These are phyloP conservation scores for Meda fulgida DNA, from an alignment of 2,797 vertebrate genomes.

Conservation along the genomic window DNA sequence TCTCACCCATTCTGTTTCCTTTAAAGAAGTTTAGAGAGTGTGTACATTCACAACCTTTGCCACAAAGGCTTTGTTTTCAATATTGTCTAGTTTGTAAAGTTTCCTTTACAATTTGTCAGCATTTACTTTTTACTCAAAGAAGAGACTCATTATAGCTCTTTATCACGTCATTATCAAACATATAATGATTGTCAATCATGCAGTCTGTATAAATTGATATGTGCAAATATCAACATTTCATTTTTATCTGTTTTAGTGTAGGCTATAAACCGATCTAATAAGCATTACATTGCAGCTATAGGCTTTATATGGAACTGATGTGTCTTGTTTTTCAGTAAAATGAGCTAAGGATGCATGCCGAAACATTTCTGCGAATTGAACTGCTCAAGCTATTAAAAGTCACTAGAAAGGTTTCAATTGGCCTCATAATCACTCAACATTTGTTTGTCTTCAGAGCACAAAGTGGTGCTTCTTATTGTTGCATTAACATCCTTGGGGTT, in stretches of 20 bases:
- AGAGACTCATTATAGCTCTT: too few species aligned
- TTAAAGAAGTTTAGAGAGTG: background rate
- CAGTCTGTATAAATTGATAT: background rate
- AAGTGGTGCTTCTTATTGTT: background rate
- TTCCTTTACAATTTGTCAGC: background rate
- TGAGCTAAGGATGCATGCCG: background rate
- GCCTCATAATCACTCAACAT: background rate
- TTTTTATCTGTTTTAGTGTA: background rate
- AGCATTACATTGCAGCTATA: background rate
- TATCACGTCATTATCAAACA: background rate
- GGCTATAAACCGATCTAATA: background rate
- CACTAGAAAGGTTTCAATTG: background rate
- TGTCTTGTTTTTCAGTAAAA: constrained; percentile 9
- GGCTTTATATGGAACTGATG: background rate
- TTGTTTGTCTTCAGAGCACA: background rate
- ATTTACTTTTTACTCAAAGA: background rate
- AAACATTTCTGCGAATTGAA: background rate
- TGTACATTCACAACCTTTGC: background rate
- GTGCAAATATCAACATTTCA: background rate
- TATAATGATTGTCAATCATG: background rate
- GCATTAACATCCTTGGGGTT: background rate
- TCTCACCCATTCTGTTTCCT: constrained; percentile 17
- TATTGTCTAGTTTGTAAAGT: background rate
- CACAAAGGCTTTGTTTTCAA: constrained; percentile 1
- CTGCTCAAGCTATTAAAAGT: background rate